Percentiles rank a stretch among this genome's conserved stretches.
Evolutionary conservation across 2,113 vertebrate species (phyloP).

Genomic region (Pseudorhombus dupliciocellatus): DNA sequence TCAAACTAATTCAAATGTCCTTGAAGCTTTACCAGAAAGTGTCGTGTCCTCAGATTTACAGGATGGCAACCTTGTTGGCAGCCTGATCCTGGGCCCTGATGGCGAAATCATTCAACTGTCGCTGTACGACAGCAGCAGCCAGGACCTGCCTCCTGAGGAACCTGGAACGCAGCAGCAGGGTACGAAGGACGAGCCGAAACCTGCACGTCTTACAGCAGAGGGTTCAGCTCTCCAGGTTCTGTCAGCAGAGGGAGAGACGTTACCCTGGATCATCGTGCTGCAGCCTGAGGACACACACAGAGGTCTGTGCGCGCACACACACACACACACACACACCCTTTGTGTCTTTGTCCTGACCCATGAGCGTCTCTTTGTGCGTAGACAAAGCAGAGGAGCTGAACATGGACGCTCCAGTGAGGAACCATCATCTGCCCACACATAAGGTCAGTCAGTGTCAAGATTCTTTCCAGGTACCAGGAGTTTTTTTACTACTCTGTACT

Average conservation of each 20-base stretch:
- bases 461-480: neutral
- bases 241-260: constrained; percentile 56
- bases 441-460: constrained; percentile 7
- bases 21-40: neutral
- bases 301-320: constrained; percentile 50
- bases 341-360: too few species aligned
- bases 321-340: neutral
- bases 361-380: constrained; percentile 12
- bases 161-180: constrained; percentile 50
- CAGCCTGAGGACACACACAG: constrained; percentile 46
- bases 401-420: neutral
- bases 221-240: constrained; percentile 64
- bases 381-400: neutral
- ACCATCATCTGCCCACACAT: neutral
- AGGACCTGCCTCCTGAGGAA: constrained; percentile 39
- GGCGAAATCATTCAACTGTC: constrained; percentile 76
- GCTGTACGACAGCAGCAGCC: constrained; percentile 54
- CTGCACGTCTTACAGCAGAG: neutral
- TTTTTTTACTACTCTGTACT: neutral
- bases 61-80: constrained; percentile 59
- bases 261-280: constrained; percentile 68
- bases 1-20: too few species aligned
- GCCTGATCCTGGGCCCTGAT: constrained; percentile 75
- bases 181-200: constrained; percentile 10
- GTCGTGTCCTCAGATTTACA: constrained; percentile 63